Evolutionary conservation across 2,797 vertebrate genomes (phyloP).

Genomic region (Rhynchonycteris naso): DNA sequence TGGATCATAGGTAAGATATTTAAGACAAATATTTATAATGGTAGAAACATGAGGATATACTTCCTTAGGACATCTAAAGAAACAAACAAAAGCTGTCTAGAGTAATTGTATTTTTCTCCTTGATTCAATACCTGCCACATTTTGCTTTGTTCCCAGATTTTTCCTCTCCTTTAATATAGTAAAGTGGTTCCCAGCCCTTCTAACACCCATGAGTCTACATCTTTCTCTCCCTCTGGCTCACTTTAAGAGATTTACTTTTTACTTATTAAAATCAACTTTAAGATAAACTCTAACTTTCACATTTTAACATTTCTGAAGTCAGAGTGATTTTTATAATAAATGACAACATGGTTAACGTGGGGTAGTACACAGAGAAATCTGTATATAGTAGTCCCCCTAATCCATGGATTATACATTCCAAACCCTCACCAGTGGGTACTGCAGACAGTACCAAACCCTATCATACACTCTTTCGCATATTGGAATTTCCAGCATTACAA

Average conservation of each 20-base stretch:
- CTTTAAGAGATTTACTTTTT: conserved; percentile 47
- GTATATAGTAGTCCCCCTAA: background rate
- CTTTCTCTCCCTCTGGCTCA: background rate
- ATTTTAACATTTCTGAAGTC: background rate
- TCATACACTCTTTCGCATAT: background rate
- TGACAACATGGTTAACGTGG: background rate
- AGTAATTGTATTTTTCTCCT: conserved; percentile 42
- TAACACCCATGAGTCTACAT: background rate
- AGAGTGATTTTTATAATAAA: background rate
- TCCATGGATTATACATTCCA: background rate
- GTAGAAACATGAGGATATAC: conserved; percentile 98
- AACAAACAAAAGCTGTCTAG: conserved; percentile 66
- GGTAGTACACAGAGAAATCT: background rate
- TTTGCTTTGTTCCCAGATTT: conserved; percentile 23
- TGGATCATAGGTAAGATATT: conserved; percentile 99
- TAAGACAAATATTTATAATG: conserved; percentile 98
- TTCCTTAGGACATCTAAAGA: conserved; percentile 95
- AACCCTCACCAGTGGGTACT: background rate
- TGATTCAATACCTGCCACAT: conserved; percentile 34
- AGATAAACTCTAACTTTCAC: background rate
- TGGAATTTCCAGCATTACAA: background rate
- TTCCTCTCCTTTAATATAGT: background rate
- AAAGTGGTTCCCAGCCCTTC: background rate
- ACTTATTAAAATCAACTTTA: conserved; percentile 22
- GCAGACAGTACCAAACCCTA: background rate